Evolutionary conservation across 2,113 vertebrate genomes (phyloP).

Genomic region (Hypocryptadius cinnamomeus): DNA sequence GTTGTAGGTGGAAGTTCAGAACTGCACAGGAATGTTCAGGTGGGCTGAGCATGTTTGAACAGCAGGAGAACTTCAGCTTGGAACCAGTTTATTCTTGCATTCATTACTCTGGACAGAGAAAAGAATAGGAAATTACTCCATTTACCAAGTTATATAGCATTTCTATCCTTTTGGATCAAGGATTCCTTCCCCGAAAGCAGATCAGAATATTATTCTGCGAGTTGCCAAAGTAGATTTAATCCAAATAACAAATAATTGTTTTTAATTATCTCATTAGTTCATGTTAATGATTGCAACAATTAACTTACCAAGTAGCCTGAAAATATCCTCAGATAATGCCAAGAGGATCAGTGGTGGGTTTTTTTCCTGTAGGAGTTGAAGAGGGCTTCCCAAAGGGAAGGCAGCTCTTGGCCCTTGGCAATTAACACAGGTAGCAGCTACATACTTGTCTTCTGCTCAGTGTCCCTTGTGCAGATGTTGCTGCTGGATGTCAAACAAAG

Average conservation of each 20-base stretch:
- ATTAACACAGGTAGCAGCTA: not conserved
- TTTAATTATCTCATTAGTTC: not conserved
- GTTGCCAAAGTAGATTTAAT: not conserved
- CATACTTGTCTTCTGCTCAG: not conserved
- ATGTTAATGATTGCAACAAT: not conserved
- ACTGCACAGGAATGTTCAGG: not conserved
- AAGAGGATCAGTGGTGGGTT: not conserved
- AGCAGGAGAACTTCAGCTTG: not conserved
- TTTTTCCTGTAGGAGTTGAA: not conserved
- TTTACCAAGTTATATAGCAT: not conserved
- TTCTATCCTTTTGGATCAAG: not conserved
- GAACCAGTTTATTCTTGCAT: not conserved
- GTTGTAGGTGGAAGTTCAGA: not conserved
- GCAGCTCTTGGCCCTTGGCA: not conserved
- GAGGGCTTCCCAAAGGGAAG: not conserved
- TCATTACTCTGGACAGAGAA: not conserved
- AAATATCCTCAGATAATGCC: not conserved
- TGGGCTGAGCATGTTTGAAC: not conserved
- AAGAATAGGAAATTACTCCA: not conserved
- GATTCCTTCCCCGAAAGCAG: not conserved
- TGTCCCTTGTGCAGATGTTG: fast-evolving
- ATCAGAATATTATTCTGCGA: not conserved
- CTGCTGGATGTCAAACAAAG: not conserved
- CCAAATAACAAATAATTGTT: not conserved
- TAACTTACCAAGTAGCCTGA: not conserved